Conservation (phyloP, 2,113 vertebrate species). For the Tympanuchus pallidicinctus region DNA sequence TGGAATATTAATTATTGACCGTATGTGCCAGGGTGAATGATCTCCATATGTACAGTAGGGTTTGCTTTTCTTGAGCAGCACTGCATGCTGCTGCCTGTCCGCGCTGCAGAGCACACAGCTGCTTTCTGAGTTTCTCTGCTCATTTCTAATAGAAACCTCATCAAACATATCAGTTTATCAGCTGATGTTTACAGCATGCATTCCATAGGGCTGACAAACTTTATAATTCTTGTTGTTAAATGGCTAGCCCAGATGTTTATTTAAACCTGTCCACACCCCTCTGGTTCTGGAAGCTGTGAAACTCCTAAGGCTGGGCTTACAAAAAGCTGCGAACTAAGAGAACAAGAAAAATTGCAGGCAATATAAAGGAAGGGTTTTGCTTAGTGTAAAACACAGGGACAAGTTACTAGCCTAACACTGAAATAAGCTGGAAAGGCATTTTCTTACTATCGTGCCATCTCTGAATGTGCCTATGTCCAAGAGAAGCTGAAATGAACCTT, state of each 20-base stretch:
- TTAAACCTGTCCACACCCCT: slow-evolving; percentile 13
- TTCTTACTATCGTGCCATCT: slow-evolving; percentile 3
- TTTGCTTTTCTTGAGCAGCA: neutral
- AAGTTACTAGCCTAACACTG: neutral
- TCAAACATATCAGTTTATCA: slow-evolving; percentile 33
- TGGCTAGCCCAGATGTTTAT: neutral
- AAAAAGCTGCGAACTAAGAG: slow-evolving; percentile 16
- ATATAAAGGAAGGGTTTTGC: neutral
- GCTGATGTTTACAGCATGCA: neutral
- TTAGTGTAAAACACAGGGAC: neutral
- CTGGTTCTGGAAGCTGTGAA: slow-evolving; percentile 27
- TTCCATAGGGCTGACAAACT: neutral
- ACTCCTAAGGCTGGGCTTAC: neutral
- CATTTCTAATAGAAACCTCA: neutral
- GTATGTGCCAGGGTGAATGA: neutral
- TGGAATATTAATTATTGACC: neutral
- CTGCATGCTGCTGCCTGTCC: neutral
- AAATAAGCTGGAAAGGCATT: slow-evolving; percentile 2
- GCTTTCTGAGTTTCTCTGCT: neutral
- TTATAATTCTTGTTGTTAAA: neutral
- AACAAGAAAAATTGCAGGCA: slow-evolving; percentile 34
- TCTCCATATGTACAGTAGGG: neutral
- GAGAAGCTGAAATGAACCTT: neutral
- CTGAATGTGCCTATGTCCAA: neutral
- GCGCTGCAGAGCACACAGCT: neutral